Base-by-base conservation (phyloP, 2,113 vertebrate species). In the Euleptes europaea region DNA sequence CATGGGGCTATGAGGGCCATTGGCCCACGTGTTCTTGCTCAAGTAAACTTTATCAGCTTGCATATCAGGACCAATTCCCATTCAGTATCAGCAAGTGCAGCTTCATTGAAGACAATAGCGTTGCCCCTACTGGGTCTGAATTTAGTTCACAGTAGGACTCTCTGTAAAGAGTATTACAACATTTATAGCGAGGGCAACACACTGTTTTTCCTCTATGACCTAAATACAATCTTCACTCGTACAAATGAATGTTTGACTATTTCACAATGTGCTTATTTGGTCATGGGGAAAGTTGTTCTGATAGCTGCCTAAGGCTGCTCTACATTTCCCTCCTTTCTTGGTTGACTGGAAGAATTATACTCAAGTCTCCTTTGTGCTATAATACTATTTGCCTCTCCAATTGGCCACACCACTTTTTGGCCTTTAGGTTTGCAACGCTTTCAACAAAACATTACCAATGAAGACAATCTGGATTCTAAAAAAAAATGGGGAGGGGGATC, bases 111-210 rank as follows among this genome's bases (percentile, higher is more conserved):
- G 93, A 82, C 91, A 88, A 87, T 88, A 92, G 90, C 80, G 90
- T 89, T 93, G 92, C 90, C 93, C 93, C 93, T 92, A 95, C 93
- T 93, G 94, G 90, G 94, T 75, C 91, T 92, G 92, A 92, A 94
- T 94, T 94, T 95, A 95, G 84, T 91, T 95, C 94, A 94, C 94
- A 94, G 94, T 92, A 95, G 93, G 94, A 86, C 90, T 94, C 84
- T 86, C 87, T 94, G 89, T 89, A 90, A 94, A 95, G 89, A 86
- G 87, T 91, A 94, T 94, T 95, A 92, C 84, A 86, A 90, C 92
- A 92, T 94, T 95, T 93, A 93, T 89, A 91, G 70, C 92, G 91
- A 84, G 84, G 86, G 92, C 88, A 94, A 89, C 93, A 94, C 3
- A 94, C 88, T 94, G 92, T 80, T 95, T 71, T 65, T 92, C 92